These are phyloP conservation scores for Thripadectes ignobilis DNA, from an alignment of 2,797 vertebrate genomes.

Conservation along the genomic window DNA sequence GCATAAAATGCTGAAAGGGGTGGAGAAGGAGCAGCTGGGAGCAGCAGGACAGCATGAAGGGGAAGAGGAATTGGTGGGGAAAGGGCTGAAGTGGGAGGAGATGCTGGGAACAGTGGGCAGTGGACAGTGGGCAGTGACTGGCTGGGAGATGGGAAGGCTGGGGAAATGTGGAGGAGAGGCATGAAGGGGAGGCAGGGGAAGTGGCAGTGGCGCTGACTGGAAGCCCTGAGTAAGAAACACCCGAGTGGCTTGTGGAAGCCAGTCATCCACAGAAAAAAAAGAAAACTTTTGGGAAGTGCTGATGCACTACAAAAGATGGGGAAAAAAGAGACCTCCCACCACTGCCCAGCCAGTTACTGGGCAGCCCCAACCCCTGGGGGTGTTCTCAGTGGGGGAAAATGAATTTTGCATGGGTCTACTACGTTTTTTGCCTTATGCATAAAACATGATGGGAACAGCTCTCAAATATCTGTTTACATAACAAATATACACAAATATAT, in stretches of 20 bases:
- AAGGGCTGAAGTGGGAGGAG: background rate
- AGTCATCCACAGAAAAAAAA: background rate
- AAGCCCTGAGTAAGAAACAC: slow-evolving; percentile 34
- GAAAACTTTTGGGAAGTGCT: slow-evolving; percentile 32
- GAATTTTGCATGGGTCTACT: background rate
- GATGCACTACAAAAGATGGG: background rate
- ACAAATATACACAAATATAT: background rate
- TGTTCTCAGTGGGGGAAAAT: background rate
- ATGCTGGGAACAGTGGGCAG: background rate
- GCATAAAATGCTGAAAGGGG: background rate
- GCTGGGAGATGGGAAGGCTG: rapidly evolving
- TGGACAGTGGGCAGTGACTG: rapidly evolving
- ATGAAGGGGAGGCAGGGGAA: background rate
- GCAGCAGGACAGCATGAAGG: rapidly evolving
- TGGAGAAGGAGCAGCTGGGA: background rate
- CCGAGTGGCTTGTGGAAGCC: background rate
- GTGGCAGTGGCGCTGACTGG: background rate
- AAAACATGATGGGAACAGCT: background rate
- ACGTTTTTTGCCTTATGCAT: background rate
- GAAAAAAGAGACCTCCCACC: background rate
- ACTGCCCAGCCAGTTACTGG: background rate
- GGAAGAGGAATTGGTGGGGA: background rate
- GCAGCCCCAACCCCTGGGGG: background rate
- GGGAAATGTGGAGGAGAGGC: background rate
- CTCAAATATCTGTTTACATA: background rate